Conservation (phyloP, 2,113 vertebrate genomes). For the Suricata suricatta region DNA sequence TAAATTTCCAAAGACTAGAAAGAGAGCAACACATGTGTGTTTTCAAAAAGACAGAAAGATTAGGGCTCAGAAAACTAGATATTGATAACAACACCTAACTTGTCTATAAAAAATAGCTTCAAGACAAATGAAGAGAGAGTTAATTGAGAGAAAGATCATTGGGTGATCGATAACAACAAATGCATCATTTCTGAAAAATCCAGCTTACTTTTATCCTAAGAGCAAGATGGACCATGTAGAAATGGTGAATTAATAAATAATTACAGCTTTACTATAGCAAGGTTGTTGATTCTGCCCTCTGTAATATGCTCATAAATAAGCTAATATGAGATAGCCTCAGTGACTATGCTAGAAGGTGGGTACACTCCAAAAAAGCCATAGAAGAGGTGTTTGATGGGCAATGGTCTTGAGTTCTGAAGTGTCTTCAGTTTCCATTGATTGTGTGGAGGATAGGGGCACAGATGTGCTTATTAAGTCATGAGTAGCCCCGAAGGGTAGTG, state of each 20-base stretch:
- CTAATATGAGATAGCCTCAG: not conserved
- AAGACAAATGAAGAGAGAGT: constrained; percentile 15
- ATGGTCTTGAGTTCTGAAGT: not conserved
- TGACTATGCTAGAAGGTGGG: not conserved
- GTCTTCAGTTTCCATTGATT: not conserved
- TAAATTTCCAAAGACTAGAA: not conserved
- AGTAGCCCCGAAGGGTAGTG: not conserved
- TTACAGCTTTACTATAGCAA: not conserved
- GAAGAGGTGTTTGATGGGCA: not conserved
- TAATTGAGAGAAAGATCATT: not conserved
- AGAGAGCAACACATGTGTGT: not conserved
- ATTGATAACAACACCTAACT: not conserved
- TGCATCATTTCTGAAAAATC: not conserved
- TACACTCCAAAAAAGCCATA: not conserved
- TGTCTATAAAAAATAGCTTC: not conserved
- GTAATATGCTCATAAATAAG: not conserved
- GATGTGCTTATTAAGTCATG: not conserved
- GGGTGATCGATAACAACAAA: not conserved
- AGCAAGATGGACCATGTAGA: not conserved
- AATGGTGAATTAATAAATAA: not conserved
- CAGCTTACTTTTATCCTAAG: not conserved
- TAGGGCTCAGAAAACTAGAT: not conserved
- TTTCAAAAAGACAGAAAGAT: not conserved
- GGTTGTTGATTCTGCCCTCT: not conserved
- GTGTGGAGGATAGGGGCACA: not conserved